Conservation (phyloP, 2,888 invertebrate genomes). For the Pachydiplax longipennis region DNA sequence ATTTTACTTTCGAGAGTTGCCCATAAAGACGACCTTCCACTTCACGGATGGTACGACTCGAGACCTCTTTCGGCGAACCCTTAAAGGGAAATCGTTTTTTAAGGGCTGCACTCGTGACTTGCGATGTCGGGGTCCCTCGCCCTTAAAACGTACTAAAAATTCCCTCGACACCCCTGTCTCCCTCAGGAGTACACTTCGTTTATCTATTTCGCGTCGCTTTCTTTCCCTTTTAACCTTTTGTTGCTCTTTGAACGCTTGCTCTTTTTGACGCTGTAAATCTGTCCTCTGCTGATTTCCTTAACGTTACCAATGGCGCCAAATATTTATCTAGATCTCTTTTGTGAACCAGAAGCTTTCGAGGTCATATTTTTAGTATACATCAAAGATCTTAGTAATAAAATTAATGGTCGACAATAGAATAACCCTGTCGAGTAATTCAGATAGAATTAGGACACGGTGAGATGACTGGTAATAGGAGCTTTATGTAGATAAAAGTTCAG, state of each 20-base stretch:
- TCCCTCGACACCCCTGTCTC: not conserved
- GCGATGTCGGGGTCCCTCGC: not conserved
- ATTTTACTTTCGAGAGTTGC: not conserved
- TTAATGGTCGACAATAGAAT: too few relatives aligned
- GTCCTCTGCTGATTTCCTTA: not conserved
- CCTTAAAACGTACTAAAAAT: not conserved
- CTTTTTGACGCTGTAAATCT: constrained; percentile 6
- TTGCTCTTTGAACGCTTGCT: not conserved
- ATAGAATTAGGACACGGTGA: too few relatives aligned
- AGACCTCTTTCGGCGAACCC: not conserved
- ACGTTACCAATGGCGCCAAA: not conserved
- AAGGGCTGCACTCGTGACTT: not conserved
- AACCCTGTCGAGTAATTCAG: too few relatives aligned
- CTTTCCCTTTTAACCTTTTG: not conserved
- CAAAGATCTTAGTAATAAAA: too few relatives aligned
- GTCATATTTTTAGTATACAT: not conserved
- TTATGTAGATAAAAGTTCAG: too few relatives aligned
- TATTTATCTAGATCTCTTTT: not conserved
- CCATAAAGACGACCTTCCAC: not conserved
- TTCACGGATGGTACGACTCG: not conserved
- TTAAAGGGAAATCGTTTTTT: not conserved
- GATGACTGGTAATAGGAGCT: too few relatives aligned
- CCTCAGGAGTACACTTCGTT: not conserved
- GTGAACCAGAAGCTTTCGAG: not conserved
- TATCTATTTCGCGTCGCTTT: not conserved